phyloP scores from a whole-genome alignment of 2,113 vertebrate genomes.

The Suricata suricatta region DNA sequence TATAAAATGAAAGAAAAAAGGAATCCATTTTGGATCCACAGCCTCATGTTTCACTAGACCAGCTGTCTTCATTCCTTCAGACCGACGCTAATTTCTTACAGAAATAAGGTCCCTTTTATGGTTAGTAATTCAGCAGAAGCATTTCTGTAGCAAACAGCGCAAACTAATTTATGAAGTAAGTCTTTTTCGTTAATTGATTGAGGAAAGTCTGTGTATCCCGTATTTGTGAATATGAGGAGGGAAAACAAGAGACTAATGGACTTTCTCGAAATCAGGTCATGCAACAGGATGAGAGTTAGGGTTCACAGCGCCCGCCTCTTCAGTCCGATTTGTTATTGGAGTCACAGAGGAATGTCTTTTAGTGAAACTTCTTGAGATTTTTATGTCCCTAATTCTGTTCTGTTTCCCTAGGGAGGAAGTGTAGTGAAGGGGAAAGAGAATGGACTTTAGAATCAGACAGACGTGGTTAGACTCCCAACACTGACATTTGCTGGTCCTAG shows the following conservation, averaged over 20 bases:
- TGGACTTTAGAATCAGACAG: slow-evolving; percentile 43
- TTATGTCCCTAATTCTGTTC: slow-evolving; percentile 70
- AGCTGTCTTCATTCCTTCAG: neutral
- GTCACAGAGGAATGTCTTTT: slow-evolving; percentile 60
- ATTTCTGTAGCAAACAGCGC: slow-evolving; percentile 33
- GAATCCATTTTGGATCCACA: neutral
- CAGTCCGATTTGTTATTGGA: slow-evolving; percentile 52
- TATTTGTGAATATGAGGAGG: neutral
- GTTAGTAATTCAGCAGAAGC: neutral
- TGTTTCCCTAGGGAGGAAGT: slow-evolving; percentile 70
- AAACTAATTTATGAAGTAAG: neutral
- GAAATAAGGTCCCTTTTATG: neutral
- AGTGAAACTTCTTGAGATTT: slow-evolving; percentile 69
- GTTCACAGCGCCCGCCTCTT: neutral
- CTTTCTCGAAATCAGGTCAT: neutral
- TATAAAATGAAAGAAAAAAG: slow-evolving; percentile 44
- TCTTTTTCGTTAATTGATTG: neutral
- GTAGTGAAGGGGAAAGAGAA: slow-evolving; percentile 69
- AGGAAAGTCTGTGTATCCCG: neutral
- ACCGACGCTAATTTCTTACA: neutral
- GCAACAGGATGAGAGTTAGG: neutral
- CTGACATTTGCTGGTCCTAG: slow-evolving; percentile 9
- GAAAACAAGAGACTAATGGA: slow-evolving; percentile 40
- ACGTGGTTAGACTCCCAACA: slow-evolving; percentile 66
- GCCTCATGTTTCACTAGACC: slow-evolving; percentile 31